Base-by-base conservation (phyloP, 2,888 invertebrate species). In the Torymus auratus region DNA sequence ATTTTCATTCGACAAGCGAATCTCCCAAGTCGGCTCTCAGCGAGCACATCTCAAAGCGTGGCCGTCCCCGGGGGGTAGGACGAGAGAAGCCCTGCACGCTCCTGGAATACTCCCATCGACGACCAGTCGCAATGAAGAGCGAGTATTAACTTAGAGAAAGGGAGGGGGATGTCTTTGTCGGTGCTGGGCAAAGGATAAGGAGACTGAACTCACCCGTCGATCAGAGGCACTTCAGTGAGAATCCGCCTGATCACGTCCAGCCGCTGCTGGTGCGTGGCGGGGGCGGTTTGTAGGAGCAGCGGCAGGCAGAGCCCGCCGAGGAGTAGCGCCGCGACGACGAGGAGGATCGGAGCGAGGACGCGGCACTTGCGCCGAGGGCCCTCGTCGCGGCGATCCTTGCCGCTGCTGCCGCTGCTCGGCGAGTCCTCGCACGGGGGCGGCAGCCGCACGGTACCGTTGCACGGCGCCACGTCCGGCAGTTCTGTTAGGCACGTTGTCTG, bases 211-310 rank as follows among this genome's bases (percentile, higher is more conserved):
- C 95, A 96, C 84, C 96, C 96, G 89, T 96, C 95, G 86, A 95
- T 94, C 84, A 95, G 93, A 75, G 95, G 95, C 76, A 94, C 93
- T 90, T 94, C 94, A 85, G 94, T 93, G 85, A 95, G 92, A 90
- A 95, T 93, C 85, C 94, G 93, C 84, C 93, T 92, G 86, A 94
- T 93, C 84, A 93, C 93, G 84, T 94, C 93, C 84, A 95, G 92
- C 83, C 95, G 92, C 89, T 95, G 94, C 89, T 94, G 93, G 77
- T 93, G 93, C 78, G 90, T 90, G 82, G 88, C 89, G 90, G 92
- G 87, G 86, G 90, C 87, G 85, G 89, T 87, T 87, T 90, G 89
- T 72, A 91, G 87, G 80, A 91, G 87, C 84, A 91, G 85, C 65
- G 91, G 91, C 80, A 91, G 85, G 89, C 92, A 90, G 53, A 91